Conservation (phyloP, 2,113 vertebrate genomes). For the Petroica traversi region DNA sequence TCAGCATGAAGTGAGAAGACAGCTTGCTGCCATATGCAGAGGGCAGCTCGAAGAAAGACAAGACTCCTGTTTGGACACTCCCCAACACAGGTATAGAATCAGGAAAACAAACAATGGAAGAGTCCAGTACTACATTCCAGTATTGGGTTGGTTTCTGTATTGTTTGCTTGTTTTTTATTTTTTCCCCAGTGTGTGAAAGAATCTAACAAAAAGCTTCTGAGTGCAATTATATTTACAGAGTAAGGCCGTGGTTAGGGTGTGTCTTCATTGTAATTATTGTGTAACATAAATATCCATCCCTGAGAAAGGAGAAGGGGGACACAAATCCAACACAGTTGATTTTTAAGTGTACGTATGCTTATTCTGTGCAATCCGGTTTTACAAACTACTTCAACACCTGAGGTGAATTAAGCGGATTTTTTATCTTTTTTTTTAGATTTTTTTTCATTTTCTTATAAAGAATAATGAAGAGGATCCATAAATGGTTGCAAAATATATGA, state of each 20-base stretch:
- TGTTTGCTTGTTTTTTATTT: background rate
- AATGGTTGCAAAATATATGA: conserved; percentile 42
- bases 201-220: conserved; percentile 55
- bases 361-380: conserved; percentile 69
- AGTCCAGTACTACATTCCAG: conserved; percentile 42
- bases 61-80: background rate
- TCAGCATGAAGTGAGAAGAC: background rate
- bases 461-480: conserved; percentile 8
- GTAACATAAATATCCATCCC: conserved; percentile 79
- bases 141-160: conserved; percentile 27
- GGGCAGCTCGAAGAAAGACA: background rate
- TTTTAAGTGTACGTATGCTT: conserved; percentile 36
- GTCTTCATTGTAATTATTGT: conserved; percentile 69
- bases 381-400: conserved; percentile 73
- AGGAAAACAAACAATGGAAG: background rate
- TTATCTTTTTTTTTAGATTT: background rate
- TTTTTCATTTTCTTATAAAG: conserved; percentile 58
- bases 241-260: conserved; percentile 70
- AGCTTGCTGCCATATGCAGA: background rate
- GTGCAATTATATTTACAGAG: conserved; percentile 73
- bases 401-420: conserved; percentile 68
- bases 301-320: conserved; percentile 74
- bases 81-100: background rate
- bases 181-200: conserved; percentile 50
- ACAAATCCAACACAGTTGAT: conserved; percentile 49